phyloP scores from a whole-genome alignment of 2,888 invertebrate species.

The Drosophila yooni region DNA sequence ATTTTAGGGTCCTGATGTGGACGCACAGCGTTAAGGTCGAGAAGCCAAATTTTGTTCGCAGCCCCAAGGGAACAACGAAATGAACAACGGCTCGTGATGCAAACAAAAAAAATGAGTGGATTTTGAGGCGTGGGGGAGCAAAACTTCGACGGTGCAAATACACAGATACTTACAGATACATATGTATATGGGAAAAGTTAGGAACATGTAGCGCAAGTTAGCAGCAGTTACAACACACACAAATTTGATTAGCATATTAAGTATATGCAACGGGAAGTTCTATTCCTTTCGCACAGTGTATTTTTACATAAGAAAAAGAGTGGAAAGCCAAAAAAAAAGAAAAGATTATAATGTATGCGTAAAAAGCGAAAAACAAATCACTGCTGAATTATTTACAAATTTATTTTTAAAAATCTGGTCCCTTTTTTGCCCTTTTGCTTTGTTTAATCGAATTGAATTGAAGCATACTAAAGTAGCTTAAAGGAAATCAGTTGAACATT shows the following conservation, averaged over 20 bases:
- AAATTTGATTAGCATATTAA: constrained; percentile 70
- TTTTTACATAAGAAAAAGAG: not conserved
- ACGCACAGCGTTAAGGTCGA: constrained; percentile 38
- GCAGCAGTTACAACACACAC: constrained; percentile 29
- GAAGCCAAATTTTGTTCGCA: constrained; percentile 40
- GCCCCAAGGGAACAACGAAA: constrained; percentile 32
- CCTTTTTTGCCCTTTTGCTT: constrained; percentile 24
- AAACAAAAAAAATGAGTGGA: constrained; percentile 16
- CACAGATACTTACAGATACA: constrained; percentile 7
- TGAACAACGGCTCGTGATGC: constrained; percentile 33
- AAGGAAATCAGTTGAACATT: constrained; percentile 29
- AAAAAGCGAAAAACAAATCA: constrained; percentile 43
- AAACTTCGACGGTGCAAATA: constrained; percentile 14
- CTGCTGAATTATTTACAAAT: constrained; percentile 55
- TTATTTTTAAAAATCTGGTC: constrained; percentile 28
- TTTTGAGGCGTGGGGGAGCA: constrained; percentile 5
- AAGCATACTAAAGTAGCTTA: constrained; percentile 40
- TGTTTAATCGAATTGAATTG: constrained; percentile 16
- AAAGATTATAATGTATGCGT: not conserved
- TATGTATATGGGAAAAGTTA: constrained; percentile 20
- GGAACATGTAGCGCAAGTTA: constrained; percentile 50
- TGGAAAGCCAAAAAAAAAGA: not conserved
- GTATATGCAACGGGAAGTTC: constrained; percentile 53
- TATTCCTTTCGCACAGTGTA: constrained; percentile 13
- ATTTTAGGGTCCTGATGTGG: constrained; percentile 35